Evolutionary conservation across 2,888 invertebrate genomes (phyloP).

Genomic region (Boloria euphrosyne): DNA sequence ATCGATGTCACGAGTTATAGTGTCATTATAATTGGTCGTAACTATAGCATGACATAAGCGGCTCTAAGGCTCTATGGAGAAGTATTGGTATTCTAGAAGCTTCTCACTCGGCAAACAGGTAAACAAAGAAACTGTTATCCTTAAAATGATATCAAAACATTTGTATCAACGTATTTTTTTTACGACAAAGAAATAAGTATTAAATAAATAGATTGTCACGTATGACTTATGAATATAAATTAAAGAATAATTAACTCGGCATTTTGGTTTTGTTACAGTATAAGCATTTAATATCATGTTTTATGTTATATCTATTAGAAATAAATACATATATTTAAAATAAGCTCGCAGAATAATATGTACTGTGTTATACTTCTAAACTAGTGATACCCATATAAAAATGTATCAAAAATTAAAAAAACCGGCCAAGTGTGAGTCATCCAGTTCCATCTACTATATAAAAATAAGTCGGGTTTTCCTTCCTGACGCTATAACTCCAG

Average conservation of each 20-base stretch:
- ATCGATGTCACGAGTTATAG: slow-evolving; percentile 27
- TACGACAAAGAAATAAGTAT: slow-evolving; percentile 9
- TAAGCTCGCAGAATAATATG: too few species aligned
- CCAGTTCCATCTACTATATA: too few species aligned
- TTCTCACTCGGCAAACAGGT: slow-evolving; percentile 5
- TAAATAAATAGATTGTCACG: slow-evolving; percentile 8
- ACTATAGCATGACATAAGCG: slow-evolving; percentile 29
- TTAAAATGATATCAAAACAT: slow-evolving; percentile 6
- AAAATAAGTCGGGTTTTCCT: too few species aligned
- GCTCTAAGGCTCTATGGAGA: slow-evolving; percentile 9
- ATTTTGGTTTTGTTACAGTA: neutral
- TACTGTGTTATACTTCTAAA: too few species aligned
- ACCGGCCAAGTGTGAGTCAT: too few species aligned
- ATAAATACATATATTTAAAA: too few species aligned
- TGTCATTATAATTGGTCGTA: slow-evolving; percentile 25
- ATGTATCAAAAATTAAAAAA: too few species aligned
- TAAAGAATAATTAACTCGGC: slow-evolving; percentile 1
- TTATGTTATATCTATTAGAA: neutral
- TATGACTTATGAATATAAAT: neutral
- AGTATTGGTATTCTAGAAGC: slow-evolving; percentile 17
- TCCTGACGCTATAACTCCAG: too few species aligned
- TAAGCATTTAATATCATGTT: neutral
- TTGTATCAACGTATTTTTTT: neutral
- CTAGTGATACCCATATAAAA: too few species aligned
- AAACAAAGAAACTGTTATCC: slow-evolving; percentile 18